These are phyloP conservation scores for Stichopus horrens DNA, from an alignment of 53 echinoderm and acorn worm genomes.

Conservation along the genomic window DNA sequence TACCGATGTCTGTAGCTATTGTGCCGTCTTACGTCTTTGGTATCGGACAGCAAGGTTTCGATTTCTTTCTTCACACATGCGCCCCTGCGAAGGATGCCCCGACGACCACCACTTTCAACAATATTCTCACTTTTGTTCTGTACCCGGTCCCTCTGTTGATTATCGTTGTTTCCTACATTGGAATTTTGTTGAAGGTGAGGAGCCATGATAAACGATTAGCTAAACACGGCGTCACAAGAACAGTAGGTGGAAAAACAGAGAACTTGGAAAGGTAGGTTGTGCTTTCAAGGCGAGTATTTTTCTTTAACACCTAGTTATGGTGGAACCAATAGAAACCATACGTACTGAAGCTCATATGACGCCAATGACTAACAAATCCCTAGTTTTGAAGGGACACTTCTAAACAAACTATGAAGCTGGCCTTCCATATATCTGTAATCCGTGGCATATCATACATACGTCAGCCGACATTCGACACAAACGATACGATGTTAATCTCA, in stretches of 20 bases:
- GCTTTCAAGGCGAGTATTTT: too few species aligned
- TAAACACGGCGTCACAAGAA: background rate
- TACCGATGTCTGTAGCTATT: slow-evolving; percentile 23
- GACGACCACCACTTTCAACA: background rate
- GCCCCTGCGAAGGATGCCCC: slow-evolving; percentile 1
- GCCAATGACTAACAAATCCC: too few species aligned
- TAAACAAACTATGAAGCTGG: too few species aligned
- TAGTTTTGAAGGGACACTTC: too few species aligned
- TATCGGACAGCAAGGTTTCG: slow-evolving; percentile 11
- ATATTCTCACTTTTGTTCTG: background rate
- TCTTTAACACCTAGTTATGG: too few species aligned
- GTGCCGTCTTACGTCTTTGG: slow-evolving; percentile 14
- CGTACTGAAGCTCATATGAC: too few species aligned
- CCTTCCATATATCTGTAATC: too few species aligned
- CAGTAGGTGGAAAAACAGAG: background rate
- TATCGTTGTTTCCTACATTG: slow-evolving; percentile 17
- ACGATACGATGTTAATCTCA: too few species aligned
- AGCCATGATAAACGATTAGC: background rate
- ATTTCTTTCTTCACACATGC: slow-evolving; percentile 7
- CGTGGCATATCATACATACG: too few species aligned
- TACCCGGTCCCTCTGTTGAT: slow-evolving; percentile 20
- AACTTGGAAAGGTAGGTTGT: background rate
- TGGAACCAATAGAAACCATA: too few species aligned
- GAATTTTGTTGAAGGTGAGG: background rate
- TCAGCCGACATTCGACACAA: too few species aligned